Conservation (phyloP, 2,888 invertebrate species). For the Drosophila siamana region DNA sequence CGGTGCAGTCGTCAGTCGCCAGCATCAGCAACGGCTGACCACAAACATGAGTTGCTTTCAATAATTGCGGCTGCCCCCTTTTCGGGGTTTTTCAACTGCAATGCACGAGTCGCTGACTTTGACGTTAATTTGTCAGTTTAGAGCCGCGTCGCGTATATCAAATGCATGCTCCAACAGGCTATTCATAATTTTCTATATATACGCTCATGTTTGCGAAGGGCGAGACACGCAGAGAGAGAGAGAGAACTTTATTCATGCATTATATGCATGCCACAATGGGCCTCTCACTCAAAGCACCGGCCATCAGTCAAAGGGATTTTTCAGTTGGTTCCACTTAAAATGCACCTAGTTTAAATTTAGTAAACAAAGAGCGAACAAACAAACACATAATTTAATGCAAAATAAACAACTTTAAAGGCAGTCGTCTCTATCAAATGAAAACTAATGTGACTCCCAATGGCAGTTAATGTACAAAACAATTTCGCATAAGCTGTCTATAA, state of each 20-base stretch:
- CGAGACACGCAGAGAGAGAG: too few species aligned
- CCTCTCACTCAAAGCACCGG: constrained; percentile 17
- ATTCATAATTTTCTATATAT: constrained; percentile 25
- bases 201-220: not conserved
- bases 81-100: constrained; percentile 37
- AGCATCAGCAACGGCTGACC: constrained; percentile 47
- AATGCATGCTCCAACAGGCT: constrained; percentile 47
- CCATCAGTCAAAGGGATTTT: constrained; percentile 14
- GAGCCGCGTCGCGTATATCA: constrained; percentile 49
- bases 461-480: not conserved
- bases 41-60: constrained; percentile 70
- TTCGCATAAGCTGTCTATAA: not conserved
- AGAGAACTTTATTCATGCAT: constrained; percentile 46
- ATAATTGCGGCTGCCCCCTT: constrained; percentile 56
- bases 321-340: not conserved
- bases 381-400: too few species aligned
- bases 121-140: constrained; percentile 63
- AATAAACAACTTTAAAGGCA: too few species aligned
- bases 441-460: not conserved
- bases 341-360: not conserved
- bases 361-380: not conserved
- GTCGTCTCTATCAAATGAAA: not conserved
- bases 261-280: constrained; percentile 56
- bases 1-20: constrained; percentile 23
- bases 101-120: constrained; percentile 48